A percentile compares a stretch with the other conserved stretches of the same genome.
phyloP scores from a whole-genome alignment of 53 echinoderm and acorn worm species.

The Mesocentrotus franciscanus region DNA sequence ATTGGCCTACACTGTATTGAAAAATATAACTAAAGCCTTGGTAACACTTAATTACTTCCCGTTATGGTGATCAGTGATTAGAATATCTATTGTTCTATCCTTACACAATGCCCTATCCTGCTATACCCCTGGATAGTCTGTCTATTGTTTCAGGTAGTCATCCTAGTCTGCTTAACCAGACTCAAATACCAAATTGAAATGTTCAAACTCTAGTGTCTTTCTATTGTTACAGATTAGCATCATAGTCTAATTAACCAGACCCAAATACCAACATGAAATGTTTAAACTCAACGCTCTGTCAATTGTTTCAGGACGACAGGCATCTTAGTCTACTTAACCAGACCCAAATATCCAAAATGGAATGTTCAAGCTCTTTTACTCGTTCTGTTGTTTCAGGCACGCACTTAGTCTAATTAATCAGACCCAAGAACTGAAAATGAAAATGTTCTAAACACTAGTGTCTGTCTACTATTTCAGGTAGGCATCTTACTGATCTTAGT shows the following conservation, averaged over 20 bases:
- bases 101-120: conserved; percentile 7
- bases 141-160: conserved; percentile 47
- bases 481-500: no score
- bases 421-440: no score
- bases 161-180: conserved; percentile 20
- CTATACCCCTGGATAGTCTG: conserved; percentile 5
- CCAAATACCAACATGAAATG: neutral
- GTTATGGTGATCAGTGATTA: conserved; percentile 17
- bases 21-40: neutral
- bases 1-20: neutral
- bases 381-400: no score
- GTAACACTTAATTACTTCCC: conserved; percentile 49
- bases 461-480: no score
- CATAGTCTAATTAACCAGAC: conserved; percentile 28
- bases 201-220: neutral
- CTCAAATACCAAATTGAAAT: neutral
- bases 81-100: conserved; percentile 11
- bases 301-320: conserved; percentile 44
- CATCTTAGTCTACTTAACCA: conserved; percentile 9
- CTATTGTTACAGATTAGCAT: conserved; percentile 37
- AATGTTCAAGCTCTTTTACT: no score
- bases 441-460: no score
- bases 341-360: neutral
- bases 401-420: no score
- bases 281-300: neutral